Base-by-base conservation (phyloP, 1,140 invertebrate genomes). In the Bicyclus anynana region DNA sequence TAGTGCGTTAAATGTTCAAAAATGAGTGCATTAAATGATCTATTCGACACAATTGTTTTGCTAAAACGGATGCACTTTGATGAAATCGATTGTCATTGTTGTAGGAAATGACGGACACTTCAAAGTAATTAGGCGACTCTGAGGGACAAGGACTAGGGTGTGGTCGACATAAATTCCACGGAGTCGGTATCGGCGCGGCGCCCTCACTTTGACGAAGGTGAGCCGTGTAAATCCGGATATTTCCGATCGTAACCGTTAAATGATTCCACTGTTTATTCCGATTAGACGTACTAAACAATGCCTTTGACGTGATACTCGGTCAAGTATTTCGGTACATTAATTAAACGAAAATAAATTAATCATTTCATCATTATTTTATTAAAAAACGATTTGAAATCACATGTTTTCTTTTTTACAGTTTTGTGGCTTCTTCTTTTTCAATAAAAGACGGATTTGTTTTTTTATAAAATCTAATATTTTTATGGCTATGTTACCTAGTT, bases 231-330 rank as follows among this genome's bases (percentile, higher is more conserved):
- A 44, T 20, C 40, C 40, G 17, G 18, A 17, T 44, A 44, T 44
- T 20, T 44, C 40, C 20, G 40, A 44, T 44, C 40, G 40, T 44
- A 20, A 44, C 17, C 40, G 18, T 61, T 51, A 60, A 67, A 64
- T 57, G 67, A 63, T 69, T 53, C 65, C 62, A 68, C 72, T 72
- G 74, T 77, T 67, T 71, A 63, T 60, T 59, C 51, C 58, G 37
- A 56, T 10, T 10, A 2, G 37, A 46, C 23, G 16, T 42, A 17
- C 20, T 51, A 20, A 29, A 29, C 42, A 42, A 17, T 37, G n/a
- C 44, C 37, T 48, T 10, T 17, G 37, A 17, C 37, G 17, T 40
- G 6, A 2, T 5, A 40, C 37, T n/a, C n/a, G n/a, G n/a, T n/a
- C n/a, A n/a, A n/a, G n/a, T n/a, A n/a, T n/a, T n/a, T n/a, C n/a